Evolutionary conservation across 2,888 invertebrate species (phyloP), one percentile per base, ranked within the genome.

Genomic region (Microctonus aethiopoides): DNA sequence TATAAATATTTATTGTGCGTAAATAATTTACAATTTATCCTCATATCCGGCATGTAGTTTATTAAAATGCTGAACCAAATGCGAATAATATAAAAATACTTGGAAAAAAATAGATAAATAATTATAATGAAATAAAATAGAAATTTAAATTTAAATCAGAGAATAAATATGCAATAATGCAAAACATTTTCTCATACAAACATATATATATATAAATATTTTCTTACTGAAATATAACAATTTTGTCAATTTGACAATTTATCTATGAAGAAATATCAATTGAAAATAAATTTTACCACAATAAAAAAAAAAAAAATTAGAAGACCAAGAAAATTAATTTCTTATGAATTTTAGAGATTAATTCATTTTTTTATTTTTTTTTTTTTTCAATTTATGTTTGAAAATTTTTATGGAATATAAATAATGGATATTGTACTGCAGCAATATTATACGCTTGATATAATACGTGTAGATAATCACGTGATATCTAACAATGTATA

Each of bases 161-260:
- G n/a, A 20, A 46, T 16, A 46, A 46, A 6, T 46, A 11, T 29
- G n/a, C 5, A 26, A 41, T 9, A 29, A 29, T n/a, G 16, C 16
- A 46, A 29, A 46, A 16, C 51, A 13, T 26, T 29, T 29, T 29
- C 6, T 51, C 24, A 29, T 32, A 46, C 39, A 36, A 63, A 59
- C 20, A 26, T 52, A 69, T 69, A 69, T 69, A n/a, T n/a, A n/a
- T n/a, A 69, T 69, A n/a, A n/a, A n/a, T n/a, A 69, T 69, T 69
- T 69, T 69, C 69, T 59, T 69, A 69, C 64, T 54, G 56, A n/a
- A 68, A 56, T 29, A 29, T n/a, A 16, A 46, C 41, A 9, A 41
- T 61, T 41, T 41, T 26, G 24, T 26, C 61, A 16, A 16, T 24
- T 24, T 39, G 39, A 61, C 39, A 61, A 41, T 22, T 13, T 13